phyloP scores from a whole-genome alignment of 1,140 invertebrate species.

The Ostrea denselamellosa region DNA sequence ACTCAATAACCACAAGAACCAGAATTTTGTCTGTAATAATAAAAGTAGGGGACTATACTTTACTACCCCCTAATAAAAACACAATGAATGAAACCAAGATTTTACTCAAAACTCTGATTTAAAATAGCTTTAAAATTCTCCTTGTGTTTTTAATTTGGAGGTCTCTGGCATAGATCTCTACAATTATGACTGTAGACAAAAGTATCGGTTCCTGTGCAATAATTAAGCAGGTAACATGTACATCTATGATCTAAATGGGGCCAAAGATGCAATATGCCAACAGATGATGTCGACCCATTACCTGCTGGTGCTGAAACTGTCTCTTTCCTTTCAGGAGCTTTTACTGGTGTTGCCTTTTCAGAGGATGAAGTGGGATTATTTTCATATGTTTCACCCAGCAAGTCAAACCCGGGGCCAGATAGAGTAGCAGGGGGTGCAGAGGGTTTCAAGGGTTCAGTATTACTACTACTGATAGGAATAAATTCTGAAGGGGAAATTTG shows the following conservation, averaged over 20 bases:
- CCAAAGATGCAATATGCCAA: neutral
- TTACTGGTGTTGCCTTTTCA: conserved; percentile 4
- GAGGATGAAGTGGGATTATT: conserved; percentile 21
- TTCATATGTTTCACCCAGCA: neutral
- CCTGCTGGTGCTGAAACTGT: conserved; percentile 21
- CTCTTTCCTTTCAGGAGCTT: conserved; percentile 9
- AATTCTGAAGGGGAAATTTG: neutral
- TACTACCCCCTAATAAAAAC: too few relatives aligned
- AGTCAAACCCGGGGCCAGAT: neutral
- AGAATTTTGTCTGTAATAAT: too few relatives aligned
- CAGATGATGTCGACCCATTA: neutral
- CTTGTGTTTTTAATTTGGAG: too few relatives aligned
- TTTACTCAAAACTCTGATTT: too few relatives aligned
- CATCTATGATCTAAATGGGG: neutral
- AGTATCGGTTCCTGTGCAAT: too few relatives aligned
- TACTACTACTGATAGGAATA: neutral
- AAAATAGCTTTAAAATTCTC: too few relatives aligned
- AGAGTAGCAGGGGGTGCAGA: conserved; percentile 28
- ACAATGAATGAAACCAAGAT: too few relatives aligned
- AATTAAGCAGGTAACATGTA: too few relatives aligned
- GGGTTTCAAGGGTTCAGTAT: conserved; percentile 19
- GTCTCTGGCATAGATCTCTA: too few relatives aligned
- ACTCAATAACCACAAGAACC: too few relatives aligned
- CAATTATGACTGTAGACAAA: too few relatives aligned
- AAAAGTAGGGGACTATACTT: too few relatives aligned